Percentiles rank a stretch among this genome's conserved stretches.
These are phyloP conservation scores for Magallana gigas DNA, from an alignment of 1,140 invertebrate genomes.

Conservation along the genomic window DNA sequence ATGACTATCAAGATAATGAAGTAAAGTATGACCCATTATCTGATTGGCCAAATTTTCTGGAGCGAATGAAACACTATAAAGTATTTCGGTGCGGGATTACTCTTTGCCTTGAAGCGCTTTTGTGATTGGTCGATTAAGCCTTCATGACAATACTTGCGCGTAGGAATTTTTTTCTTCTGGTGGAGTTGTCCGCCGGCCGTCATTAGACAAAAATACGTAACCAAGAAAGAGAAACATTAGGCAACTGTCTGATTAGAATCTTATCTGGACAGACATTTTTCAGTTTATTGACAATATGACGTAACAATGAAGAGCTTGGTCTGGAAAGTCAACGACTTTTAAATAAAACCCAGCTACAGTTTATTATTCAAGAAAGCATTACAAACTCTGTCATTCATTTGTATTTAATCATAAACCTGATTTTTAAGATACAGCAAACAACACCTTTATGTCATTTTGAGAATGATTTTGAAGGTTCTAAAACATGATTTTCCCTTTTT, in stretches of 20 bases:
- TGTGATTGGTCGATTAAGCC: constrained; percentile 7
- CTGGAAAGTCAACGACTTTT: background rate
- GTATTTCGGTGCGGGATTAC: background rate
- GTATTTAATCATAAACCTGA: no score
- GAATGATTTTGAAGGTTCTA: no score
- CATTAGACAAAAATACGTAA: constrained; percentile 25
- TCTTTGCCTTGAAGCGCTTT: background rate
- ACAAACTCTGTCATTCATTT: no score
- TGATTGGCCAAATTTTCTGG: background rate
- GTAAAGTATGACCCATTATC: background rate
- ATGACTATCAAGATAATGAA: constrained; percentile 8
- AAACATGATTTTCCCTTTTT: no score
- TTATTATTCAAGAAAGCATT: no score
- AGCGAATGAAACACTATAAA: background rate
- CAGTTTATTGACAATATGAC: background rate
- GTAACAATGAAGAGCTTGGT: background rate
- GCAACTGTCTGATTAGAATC: constrained; percentile 25
- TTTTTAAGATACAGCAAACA: no score
- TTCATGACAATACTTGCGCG: background rate
- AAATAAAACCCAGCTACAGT: no score
- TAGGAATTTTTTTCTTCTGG: background rate
- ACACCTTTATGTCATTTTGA: no score
- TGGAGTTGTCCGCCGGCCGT: background rate
- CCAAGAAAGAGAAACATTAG: constrained; percentile 12
- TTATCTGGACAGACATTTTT: background rate